These are phyloP conservation scores for Drosophila kanekoi DNA, from an alignment of 2,888 invertebrate genomes.

Conservation along the genomic window DNA sequence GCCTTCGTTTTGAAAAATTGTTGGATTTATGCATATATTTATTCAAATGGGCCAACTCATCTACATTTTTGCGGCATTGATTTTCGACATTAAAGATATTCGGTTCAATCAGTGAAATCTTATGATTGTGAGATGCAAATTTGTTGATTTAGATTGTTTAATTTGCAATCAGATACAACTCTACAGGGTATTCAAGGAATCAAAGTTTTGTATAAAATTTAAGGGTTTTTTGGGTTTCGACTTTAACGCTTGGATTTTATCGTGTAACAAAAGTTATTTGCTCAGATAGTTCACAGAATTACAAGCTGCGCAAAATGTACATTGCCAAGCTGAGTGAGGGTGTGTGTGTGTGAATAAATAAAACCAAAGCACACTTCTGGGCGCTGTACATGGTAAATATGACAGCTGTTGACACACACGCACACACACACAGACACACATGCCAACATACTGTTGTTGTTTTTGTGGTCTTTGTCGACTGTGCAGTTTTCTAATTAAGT, in stretches of 20 bases:
- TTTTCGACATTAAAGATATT: conserved; percentile 30
- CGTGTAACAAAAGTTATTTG: conserved; percentile 1
- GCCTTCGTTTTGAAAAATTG: conserved; percentile 34
- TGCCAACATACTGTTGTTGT: conserved; percentile 18
- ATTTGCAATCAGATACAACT: background rate
- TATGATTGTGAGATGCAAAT: conserved; percentile 2
- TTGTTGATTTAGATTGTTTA: too few relatives aligned
- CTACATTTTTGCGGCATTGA: conserved; percentile 57
- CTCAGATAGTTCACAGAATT: background rate
- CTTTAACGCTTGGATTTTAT: conserved; percentile 3
- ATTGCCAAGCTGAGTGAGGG: background rate
- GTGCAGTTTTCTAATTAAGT: conserved; percentile 69
- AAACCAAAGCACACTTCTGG: conserved; percentile 48
- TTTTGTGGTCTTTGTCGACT: conserved; percentile 45
- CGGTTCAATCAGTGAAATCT: background rate
- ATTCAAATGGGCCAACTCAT: conserved; percentile 54
- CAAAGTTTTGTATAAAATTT: background rate
- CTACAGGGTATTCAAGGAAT: background rate
- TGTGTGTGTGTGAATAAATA: conserved; percentile 27
- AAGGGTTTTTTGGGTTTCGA: background rate
- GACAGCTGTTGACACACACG: conserved; percentile 57
- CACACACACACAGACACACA: conserved; percentile 1
- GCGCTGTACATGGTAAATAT: conserved; percentile 36
- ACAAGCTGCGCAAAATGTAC: conserved; percentile 1
- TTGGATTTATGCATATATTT: conserved; percentile 72